phyloP scores from a whole-genome alignment of 2,797 vertebrate genomes.

The Typhlichthys subterraneus region DNA sequence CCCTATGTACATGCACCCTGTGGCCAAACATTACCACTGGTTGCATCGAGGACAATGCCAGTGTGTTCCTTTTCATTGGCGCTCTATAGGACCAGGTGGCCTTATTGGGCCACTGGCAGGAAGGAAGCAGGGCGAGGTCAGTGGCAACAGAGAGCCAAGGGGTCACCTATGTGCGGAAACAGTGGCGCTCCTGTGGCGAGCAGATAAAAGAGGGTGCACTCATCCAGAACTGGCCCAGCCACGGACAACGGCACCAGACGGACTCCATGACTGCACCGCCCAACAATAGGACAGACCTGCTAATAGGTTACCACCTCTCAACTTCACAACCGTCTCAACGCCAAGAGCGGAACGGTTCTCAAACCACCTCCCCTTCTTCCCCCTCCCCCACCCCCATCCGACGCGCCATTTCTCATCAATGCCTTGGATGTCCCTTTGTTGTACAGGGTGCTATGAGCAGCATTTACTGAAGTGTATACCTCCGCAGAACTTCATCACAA shows the following conservation, averaged over 20 bases:
- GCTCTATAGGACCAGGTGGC: slow-evolving; percentile 61
- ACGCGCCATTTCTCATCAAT: slow-evolving; percentile 40
- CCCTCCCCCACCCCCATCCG: not conserved
- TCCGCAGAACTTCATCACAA: slow-evolving; percentile 56
- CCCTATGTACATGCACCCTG: not conserved
- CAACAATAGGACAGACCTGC: slow-evolving; percentile 6
- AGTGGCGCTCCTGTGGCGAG: slow-evolving; percentile 61
- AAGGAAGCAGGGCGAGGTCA: slow-evolving; percentile 66
- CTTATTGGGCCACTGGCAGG: slow-evolving; percentile 29
- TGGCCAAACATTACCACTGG: slow-evolving; percentile 39
- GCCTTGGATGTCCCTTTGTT: slow-evolving; percentile 50
- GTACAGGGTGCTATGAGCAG: slow-evolving; percentile 24
- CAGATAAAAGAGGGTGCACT: slow-evolving; percentile 67
- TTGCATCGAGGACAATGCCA: slow-evolving; percentile 11
- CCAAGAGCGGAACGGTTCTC: slow-evolving; percentile 35
- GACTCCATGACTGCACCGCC: slow-evolving; percentile 19
- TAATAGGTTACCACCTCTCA: slow-evolving; percentile 54
- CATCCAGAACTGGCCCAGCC: slow-evolving; percentile 71
- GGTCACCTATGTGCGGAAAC: slow-evolving; percentile 70
- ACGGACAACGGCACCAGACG: slow-evolving; percentile 35
- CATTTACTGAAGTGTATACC: slow-evolving; percentile 41
- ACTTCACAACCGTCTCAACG: slow-evolving; percentile 44
- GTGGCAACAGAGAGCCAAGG: slow-evolving; percentile 47
- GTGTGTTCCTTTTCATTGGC: slow-evolving; percentile 41
- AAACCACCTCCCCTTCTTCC: slow-evolving; percentile 13